Evolutionary conservation across 2,888 invertebrate species (phyloP).

Genomic region (Yponomeuta evonymella): DNA sequence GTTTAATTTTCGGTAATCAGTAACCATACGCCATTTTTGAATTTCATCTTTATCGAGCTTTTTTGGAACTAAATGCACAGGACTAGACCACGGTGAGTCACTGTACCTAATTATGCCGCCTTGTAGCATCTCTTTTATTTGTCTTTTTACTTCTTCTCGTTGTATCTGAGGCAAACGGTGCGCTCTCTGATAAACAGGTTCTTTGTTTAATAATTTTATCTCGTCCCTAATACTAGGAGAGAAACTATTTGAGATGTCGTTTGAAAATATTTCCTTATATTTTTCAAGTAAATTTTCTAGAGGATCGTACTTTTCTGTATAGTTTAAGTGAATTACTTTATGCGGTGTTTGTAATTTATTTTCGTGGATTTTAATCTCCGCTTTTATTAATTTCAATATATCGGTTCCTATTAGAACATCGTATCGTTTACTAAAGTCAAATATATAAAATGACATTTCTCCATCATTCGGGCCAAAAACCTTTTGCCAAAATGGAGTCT

Average conservation of each 20-base stretch:
- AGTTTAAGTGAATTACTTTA: neutral
- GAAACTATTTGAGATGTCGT: too few relatives aligned
- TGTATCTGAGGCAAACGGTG: conserved; percentile 21
- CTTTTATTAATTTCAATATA: conserved; percentile 20
- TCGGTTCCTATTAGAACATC: neutral
- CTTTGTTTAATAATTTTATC: conserved; percentile 21
- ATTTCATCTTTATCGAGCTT: conserved; percentile 24
- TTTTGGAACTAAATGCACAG: conserved; percentile 29
- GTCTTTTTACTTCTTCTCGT: conserved; percentile 23
- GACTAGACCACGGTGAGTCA: conserved; percentile 27
- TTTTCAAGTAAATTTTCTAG: neutral
- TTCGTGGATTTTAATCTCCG: conserved; percentile 22
- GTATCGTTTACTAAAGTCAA: conserved; percentile 15
- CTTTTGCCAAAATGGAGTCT: too few relatives aligned
- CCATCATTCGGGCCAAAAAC: too few relatives aligned
- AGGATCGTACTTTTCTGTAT: neutral
- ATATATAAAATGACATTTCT: too few relatives aligned
- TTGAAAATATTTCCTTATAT: neutral
- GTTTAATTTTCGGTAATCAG: conserved; percentile 39
- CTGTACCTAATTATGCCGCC: conserved; percentile 23
- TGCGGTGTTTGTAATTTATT: conserved; percentile 17
- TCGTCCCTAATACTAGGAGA: neutral
- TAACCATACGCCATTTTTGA: conserved; percentile 32
- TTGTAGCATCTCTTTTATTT: conserved; percentile 24
- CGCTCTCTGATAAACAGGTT: conserved; percentile 22